phyloP scores from a whole-genome alignment of 2,797 vertebrate species.

The Heterohyrax brucei region DNA sequence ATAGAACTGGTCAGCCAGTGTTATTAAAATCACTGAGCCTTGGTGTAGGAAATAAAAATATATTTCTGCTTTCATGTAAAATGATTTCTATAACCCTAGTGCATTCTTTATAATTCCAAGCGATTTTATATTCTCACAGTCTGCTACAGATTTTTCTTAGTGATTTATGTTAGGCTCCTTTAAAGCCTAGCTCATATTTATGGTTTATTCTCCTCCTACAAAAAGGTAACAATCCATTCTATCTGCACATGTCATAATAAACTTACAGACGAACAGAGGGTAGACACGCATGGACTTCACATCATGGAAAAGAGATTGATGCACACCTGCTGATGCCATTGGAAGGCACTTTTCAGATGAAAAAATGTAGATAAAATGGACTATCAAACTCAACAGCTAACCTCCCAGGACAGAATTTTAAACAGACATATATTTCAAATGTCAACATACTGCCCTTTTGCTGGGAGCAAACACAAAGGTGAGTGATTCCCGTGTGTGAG shows the following conservation, averaged over 20 bases:
- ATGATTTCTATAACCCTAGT: conserved; percentile 68
- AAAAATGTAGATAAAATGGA: conserved; percentile 1
- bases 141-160: conserved; percentile 77
- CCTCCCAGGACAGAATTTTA: conserved; percentile 17
- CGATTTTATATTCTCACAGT: conserved; percentile 76
- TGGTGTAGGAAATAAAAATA: conserved; percentile 10
- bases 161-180: conserved; percentile 81
- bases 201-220: conserved; percentile 68
- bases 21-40: conserved; percentile 71
- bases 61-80: conserved; percentile 65
- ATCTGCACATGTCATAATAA: conserved; percentile 71
- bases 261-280: conserved; percentile 43
- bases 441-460: not conserved
- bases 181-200: conserved; percentile 79
- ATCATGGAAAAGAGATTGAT: conserved; percentile 52
- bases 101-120: conserved; percentile 77
- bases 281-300: conserved; percentile 17
- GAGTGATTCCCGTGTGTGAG: not conserved
- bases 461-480: conserved; percentile 64
- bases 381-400: not conserved
- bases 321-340: not conserved
- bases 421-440: conserved; percentile 38
- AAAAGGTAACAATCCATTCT: conserved; percentile 68
- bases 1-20: conserved; percentile 39
- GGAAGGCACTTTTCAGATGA: not conserved